These are phyloP conservation scores for Emydocephalus ijimae DNA, from an alignment of 2,113 vertebrate species.

Conservation along the genomic window DNA sequence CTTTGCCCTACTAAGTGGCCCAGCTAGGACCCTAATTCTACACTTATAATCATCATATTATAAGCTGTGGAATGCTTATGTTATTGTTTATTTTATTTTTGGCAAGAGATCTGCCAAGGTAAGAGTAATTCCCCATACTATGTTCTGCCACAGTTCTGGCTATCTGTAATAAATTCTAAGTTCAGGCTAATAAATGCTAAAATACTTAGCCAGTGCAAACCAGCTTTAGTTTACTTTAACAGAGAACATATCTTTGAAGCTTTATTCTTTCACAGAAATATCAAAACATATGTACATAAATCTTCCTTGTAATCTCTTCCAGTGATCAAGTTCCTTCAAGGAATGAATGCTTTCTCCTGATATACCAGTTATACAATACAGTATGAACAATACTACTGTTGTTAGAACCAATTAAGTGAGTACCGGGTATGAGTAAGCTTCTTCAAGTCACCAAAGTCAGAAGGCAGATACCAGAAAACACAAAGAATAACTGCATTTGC, in stretches of 20 bases:
- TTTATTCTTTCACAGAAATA: conserved; percentile 31
- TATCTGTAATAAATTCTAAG: conserved; percentile 14
- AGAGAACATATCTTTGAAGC: conserved; percentile 24
- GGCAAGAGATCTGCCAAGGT: conserved; percentile 2
- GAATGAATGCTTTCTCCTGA: conserved; percentile 45
- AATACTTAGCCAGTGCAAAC: conserved; percentile 31
- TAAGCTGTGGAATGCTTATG: conserved; percentile 9
- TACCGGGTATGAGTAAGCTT: conserved; percentile 43
- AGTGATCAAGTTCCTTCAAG: conserved; percentile 36
- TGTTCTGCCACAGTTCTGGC: conserved; percentile 20
- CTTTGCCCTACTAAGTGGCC: neutral
- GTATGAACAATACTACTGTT: conserved; percentile 44
- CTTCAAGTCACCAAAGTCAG: conserved; percentile 54
- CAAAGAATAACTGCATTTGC: conserved; percentile 53
- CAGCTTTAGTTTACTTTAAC: neutral
- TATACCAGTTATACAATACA: conserved; percentile 35
- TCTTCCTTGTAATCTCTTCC: conserved; percentile 31
- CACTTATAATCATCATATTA: conserved; percentile 24
- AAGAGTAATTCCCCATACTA: conserved; percentile 29
- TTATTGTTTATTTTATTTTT: conserved; percentile 3
- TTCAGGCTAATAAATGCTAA: conserved; percentile 30
- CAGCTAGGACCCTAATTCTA: conserved; percentile 2
- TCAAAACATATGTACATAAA: conserved; percentile 32
- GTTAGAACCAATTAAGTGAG: conserved; percentile 45
- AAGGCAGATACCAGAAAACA: conserved; percentile 50